Base-by-base conservation (phyloP, 2,113 vertebrate genomes). In the Nesoenas mayeri region DNA sequence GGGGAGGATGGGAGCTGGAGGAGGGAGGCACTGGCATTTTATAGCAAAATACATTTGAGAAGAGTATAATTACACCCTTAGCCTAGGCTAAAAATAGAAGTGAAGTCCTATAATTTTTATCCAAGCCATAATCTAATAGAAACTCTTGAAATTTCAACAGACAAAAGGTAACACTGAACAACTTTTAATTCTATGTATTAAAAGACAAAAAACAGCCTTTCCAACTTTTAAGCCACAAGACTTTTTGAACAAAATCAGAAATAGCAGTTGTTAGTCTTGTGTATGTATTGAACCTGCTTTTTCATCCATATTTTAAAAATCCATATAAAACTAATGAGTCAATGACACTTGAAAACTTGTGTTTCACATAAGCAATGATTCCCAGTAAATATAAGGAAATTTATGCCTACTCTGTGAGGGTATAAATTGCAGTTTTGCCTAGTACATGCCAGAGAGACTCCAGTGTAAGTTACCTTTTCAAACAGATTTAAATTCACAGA, bases 401-500 rank as follows among this genome's bases (percentile, higher is more conserved):
- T 82, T 95, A 82, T 87, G 50, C 36, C 40, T 65, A 44, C 58
- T 53, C 44, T 57, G 40, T n/a, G n/a, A 82, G n/a, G 40, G 50
- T 82, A 89, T 87, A 94, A 95, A 94, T 42, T 70, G 65, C 36
- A 70, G 31, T 36, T 95, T 92, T 75, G 32, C 78, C n/a, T 91
- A 90, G 79, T 57, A 82, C 18, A 92, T 54, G 71, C 42, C 51
- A 61, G 53, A 70, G 32, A 71, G 53, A 79, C 78, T 89, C n/a
- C 40, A 79, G 50, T 47, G 32, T 79, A 87, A 92, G 70, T 75
- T 92, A 89, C 73, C 38, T 92, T 95, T 92, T 75, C 94, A 94
- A 91, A 85, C 67, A 87, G 65, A 95, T 94, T 91, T 92, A 89
- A 94, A 95, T 72, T 91, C 91, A 87, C 57, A 94, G 40, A 61